A percentile compares a stretch with the other conserved stretches of the same genome.
phyloP scores from a whole-genome alignment of 2,888 invertebrate species.

The Coleophora deauratella region DNA sequence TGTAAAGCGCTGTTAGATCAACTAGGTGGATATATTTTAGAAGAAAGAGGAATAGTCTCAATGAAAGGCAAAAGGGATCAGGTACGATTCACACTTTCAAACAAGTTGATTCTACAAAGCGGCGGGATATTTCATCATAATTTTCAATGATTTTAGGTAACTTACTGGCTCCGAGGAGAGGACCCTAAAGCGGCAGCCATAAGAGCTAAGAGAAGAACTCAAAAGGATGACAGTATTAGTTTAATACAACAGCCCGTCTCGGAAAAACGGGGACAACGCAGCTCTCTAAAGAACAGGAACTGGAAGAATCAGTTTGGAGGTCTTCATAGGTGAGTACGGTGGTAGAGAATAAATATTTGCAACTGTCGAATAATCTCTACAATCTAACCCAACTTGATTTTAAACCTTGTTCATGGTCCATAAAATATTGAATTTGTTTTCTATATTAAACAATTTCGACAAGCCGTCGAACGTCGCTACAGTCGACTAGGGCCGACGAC shows the following conservation, averaged over 20 bases:
- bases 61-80: slow-evolving; percentile 91
- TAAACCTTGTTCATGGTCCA: no score
- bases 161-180: slow-evolving; percentile 89
- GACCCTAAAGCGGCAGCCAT: slow-evolving; percentile 74
- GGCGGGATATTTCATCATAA: no score
- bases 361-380: no score
- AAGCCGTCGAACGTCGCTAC: no score
- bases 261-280: slow-evolving; percentile 44
- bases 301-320: slow-evolving; percentile 69
- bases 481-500: no score
- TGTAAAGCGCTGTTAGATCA: slow-evolving; percentile 80
- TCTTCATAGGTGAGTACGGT: background rate
- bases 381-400: no score
- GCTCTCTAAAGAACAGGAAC: slow-evolving; percentile 80
- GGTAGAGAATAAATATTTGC: background rate
- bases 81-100: slow-evolving; percentile 7
- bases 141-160: slow-evolving; percentile 42
- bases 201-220: slow-evolving; percentile 64
- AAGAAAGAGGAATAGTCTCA: slow-evolving; percentile 83
- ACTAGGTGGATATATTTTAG: slow-evolving; percentile 83
- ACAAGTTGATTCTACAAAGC: no score
- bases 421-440: no score
- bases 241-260: slow-evolving; percentile 45
- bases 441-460: no score
- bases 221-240: slow-evolving; percentile 36